Base-by-base conservation (phyloP, 1,140 invertebrate species). In the Ectropis grisescens region DNA sequence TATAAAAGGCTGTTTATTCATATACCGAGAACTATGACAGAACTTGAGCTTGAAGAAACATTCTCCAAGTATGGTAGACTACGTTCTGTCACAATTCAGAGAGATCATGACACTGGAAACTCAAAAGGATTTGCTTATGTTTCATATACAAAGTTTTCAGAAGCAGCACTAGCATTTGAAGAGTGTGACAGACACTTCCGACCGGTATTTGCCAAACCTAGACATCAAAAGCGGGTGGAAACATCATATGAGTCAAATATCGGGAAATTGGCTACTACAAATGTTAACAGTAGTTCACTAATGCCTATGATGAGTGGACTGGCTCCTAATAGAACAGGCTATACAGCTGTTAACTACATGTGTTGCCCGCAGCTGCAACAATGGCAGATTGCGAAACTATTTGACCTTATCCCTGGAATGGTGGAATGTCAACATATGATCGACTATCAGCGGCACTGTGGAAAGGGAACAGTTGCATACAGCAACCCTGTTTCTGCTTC, bases 71-170 rank as follows among this genome's bases (percentile, higher is more conserved):
- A 88, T 84, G 95, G 95, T 0, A 85, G 90, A 26, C 87, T 97
- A 22, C 93, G 95, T 42, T 91, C 91, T 62, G 90, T 92, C 6
- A 89, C 88, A 9, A 88, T 96, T 33, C 89, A 96, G n/a, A 89
- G 88, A 52, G 93, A 97, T 64, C 87, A 89, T 61, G 87, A 87
- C 26, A 92, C 92, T 3, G 90, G 90, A 42, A 88, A 92, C 57
- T 91, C 88, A 31, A 97, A 95, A 85, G 94, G 94, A 7, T 94
- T 96, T 78, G 95, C 91, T 14, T 97, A 95, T 69, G 91, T 97
- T 0, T 93, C 91, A 61, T 97, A 89, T 68, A 87, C 87, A 53
- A 92, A 89, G 84, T 78, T 93, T 60, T 93, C 92, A 15, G 90
- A 95, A 82, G 93, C 94, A 1, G 94, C 95, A 0, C 84, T 86